Evolutionary conservation across 1,140 invertebrate genomes (phyloP), one percentile per base, ranked within the genome.

Genomic region (Drosophila ogumai): DNA sequence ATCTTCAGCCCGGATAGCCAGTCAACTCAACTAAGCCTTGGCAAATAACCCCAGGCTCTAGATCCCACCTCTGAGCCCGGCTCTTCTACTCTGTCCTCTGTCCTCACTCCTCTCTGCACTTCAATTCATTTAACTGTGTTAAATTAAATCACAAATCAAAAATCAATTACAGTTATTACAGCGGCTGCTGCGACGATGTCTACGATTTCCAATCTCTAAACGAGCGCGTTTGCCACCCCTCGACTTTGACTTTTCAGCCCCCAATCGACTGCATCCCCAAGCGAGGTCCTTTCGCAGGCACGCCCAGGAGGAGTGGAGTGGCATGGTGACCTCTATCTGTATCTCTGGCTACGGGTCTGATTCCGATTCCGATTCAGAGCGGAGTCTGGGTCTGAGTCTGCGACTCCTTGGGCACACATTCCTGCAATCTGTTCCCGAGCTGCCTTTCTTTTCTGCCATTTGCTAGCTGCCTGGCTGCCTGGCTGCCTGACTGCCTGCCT

Each of bases 141-240:
- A 91, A 91, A 91, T 91, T 91, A 91, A 91, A 91, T 91, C 82
- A 91, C 88, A 91, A 91, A 91, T 91, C 88, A 91, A 91, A 91
- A 91, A 91, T 91, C 88, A 91, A 91, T 91, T 91, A 88, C 88
- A 88, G 84, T 91, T 91, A 91, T 91, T 91, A 91, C 88, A 66
- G 72, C 82, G 82, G 76, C 75, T 72, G 79, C 75, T 72, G 66
- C 75, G 79, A 82, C 80, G 79, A 75, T 82, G 82, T 87, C 82
- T 87, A 69, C 82, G 90, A 91, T 91, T 91, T 91, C 58, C 84
- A 88, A 88, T 88, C 84, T 88, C 77, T 88, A 87, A 87, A 87
- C 84, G 84, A 88, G 85, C 61, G 64, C 67, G 34, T 15, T 34
- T 54, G 22, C 34, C 50, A 49, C 31, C 57, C 32, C 28, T 32